Conservation (phyloP, 2,888 invertebrate species). For the Hypomecis atomaria region DNA sequence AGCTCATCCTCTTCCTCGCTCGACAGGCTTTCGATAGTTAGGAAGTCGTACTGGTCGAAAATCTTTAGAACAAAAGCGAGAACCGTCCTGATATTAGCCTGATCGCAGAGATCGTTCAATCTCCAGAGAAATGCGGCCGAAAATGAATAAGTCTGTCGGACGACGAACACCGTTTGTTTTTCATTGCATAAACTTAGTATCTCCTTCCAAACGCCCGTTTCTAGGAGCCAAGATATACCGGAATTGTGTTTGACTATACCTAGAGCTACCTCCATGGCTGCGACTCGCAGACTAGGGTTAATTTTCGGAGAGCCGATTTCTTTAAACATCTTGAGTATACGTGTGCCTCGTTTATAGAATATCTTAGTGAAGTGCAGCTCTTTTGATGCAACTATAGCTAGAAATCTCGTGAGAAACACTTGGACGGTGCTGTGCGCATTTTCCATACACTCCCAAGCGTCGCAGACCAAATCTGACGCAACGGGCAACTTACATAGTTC, state of each 20-base stretch:
- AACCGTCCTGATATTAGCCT: conserved; percentile 81
- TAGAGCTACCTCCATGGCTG: conserved; percentile 86
- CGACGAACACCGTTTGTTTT: conserved; percentile 89
- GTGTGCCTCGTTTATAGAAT: conserved; percentile 64
- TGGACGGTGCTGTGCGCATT: conserved; percentile 67
- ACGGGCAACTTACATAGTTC: conserved; percentile 57
- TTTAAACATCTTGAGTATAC: conserved; percentile 56
- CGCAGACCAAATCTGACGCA: conserved; percentile 61
- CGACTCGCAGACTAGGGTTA: conserved; percentile 87
- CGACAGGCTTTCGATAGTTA: conserved; percentile 76
- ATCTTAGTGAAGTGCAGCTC: conserved; percentile 86
- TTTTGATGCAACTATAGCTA: conserved; percentile 84
- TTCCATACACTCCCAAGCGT: conserved; percentile 55
- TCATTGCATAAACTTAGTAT: conserved; percentile 86
- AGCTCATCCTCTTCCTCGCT: conserved; percentile 80
- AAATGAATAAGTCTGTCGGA: conserved; percentile 87
- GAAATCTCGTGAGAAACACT: conserved; percentile 87
- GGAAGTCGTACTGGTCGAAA: conserved; percentile 81
- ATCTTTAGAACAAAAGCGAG: conserved; percentile 84
- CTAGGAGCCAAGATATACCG: conserved; percentile 87
- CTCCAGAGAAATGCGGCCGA: conserved; percentile 85
- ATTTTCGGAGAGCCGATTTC: conserved; percentile 64
- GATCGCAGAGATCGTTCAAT: conserved; percentile 76
- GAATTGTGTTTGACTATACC: conserved; percentile 85
- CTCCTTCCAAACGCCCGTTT: conserved; percentile 86